Conservation (phyloP, 2,113 vertebrate genomes). For the Pitta sordida region DNA sequence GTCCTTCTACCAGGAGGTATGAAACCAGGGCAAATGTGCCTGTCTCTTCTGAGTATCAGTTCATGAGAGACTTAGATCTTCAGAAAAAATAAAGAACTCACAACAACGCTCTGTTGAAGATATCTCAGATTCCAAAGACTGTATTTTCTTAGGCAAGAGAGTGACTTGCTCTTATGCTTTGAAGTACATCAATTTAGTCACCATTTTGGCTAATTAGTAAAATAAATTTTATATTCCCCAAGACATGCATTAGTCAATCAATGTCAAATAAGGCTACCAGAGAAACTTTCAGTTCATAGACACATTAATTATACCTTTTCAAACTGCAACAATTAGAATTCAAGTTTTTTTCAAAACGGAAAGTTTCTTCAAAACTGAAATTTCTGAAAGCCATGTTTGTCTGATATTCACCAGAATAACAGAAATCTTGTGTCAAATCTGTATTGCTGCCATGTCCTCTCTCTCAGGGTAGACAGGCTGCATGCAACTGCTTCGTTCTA, state of each 20-base stretch:
- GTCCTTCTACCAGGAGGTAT: not conserved
- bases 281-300: not conserved
- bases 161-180: not conserved
- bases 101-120: not conserved
- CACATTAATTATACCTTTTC: not conserved
- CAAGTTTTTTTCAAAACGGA: not conserved
- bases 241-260: constrained; percentile 12
- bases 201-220: constrained; percentile 1
- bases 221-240: not conserved
- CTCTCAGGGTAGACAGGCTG: no score
- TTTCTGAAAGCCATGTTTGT: not conserved
- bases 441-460: not conserved
- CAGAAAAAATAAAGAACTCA: not conserved
- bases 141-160: not conserved
- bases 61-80: not conserved
- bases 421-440: not conserved
- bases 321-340: not conserved
- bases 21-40: rapidly evolving
- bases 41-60: not conserved
- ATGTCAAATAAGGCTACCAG: not conserved
- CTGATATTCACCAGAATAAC: not conserved
- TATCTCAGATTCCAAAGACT: not conserved
- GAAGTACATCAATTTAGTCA: not conserved
- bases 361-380: not conserved
- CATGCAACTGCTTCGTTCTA: no score